Conservation (phyloP, 2,888 invertebrate species). For the Athripsodes cinereus region DNA sequence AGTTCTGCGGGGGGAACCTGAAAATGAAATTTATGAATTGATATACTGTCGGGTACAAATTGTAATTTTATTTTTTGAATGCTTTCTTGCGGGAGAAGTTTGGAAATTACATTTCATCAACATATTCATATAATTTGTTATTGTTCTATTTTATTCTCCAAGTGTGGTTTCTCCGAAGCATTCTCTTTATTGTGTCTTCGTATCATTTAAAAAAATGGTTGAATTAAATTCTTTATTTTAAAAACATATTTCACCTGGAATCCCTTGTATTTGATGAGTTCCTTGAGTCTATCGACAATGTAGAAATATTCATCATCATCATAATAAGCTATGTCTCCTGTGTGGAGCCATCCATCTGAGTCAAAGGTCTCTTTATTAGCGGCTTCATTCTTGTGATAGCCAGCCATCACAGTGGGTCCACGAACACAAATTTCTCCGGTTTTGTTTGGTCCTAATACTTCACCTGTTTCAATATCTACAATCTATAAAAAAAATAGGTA, state of each 20-base stretch:
- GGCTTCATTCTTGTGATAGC: conserved; percentile 68
- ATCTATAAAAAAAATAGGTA: conserved; percentile 34
- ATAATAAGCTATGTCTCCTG: conserved; percentile 80
- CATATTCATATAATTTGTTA: no score
- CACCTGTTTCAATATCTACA: conserved; percentile 57
- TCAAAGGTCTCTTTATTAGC: conserved; percentile 61
- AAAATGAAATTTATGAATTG: neutral
- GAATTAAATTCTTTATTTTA: no score
- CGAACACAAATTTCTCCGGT: conserved; percentile 82
- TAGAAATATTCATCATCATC: conserved; percentile 71
- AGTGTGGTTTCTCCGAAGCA: no score
- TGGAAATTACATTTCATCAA: no score
- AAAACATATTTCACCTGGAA: conserved; percentile 73
- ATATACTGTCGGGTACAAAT: no score
- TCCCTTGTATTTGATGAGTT: conserved; percentile 86
- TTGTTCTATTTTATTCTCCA: no score
- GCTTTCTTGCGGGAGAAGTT: no score
- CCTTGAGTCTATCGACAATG: conserved; percentile 81
- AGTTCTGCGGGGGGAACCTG: conserved; percentile 81
- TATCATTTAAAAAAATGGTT: no score
- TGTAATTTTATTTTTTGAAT: no score
- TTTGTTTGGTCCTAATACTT: conserved; percentile 55
- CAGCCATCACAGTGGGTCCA: conserved; percentile 76
- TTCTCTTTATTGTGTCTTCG: no score
- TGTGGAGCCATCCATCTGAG: conserved; percentile 67